These are phyloP conservation scores for Drosophila saltans DNA, from an alignment of 1,140 invertebrate species.

Conservation along the genomic window DNA sequence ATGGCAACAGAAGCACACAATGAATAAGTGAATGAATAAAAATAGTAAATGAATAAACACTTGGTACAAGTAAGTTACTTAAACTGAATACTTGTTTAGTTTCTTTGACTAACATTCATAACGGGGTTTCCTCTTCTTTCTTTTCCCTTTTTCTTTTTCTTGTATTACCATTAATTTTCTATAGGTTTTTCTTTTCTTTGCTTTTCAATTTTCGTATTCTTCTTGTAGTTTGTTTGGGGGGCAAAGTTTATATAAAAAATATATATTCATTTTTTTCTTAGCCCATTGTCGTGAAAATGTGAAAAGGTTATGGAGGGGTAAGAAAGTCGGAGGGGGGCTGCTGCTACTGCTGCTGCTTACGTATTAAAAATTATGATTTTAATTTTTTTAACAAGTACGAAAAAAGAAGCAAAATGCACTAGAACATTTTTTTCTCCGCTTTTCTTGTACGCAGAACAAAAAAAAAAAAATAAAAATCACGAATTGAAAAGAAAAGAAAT, in stretches of 20 bases:
- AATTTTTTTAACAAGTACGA: constrained; percentile 9
- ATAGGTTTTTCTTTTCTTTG: not conserved
- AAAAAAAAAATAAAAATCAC: constrained; percentile 45
- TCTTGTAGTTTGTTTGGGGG: constrained; percentile 7
- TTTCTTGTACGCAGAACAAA: constrained; percentile 18
- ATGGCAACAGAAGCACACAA: no score
- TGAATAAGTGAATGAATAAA: no score
- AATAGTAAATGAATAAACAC: no score
- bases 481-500: constrained; percentile 40
- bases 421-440: not conserved
- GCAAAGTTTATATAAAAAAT: not conserved
- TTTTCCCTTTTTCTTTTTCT: not conserved
- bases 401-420: not conserved
- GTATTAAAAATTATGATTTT: constrained; percentile 11
- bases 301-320: not conserved
- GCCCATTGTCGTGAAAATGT: not conserved
- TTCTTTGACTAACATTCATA: no score
- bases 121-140: no score
- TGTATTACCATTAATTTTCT: not conserved
- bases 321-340: no score
- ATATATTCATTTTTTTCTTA: not conserved
- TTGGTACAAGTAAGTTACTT: no score
- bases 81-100: no score
- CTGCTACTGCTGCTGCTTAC: not conserved
- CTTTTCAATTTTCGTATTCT: not conserved